Percentiles rank a stretch among this genome's conserved stretches.
Conservation (phyloP, 2,797 vertebrate genomes). For the Cetoscarus ocellatus region DNA sequence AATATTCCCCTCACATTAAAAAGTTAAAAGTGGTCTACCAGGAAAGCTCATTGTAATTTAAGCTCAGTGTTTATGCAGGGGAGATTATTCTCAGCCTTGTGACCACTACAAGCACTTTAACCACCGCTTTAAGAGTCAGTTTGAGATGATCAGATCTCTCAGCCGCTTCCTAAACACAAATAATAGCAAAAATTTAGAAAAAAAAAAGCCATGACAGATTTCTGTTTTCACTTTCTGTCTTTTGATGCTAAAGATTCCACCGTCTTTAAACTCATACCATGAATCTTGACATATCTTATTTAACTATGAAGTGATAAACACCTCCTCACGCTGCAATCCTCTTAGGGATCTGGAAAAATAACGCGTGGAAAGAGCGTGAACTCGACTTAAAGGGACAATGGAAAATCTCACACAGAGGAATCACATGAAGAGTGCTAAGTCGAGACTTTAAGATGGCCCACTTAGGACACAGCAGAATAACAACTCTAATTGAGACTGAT, state of each 20-base stretch:
- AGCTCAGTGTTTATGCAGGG: conserved; percentile 14
- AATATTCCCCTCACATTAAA: background rate
- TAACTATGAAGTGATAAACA: conserved; percentile 52
- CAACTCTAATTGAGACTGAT: background rate
- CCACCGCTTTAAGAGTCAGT: conserved; percentile 7
- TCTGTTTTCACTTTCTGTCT: too few species aligned
- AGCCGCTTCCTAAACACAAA: background rate
- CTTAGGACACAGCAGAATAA: background rate
- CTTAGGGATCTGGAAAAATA: conserved; percentile 59
- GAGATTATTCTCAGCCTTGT: conserved; percentile 27
- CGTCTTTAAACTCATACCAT: background rate
- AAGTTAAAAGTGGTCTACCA: background rate
- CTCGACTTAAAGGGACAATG: conserved; percentile 40
- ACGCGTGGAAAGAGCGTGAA: conserved; percentile 32
- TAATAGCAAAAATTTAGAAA: background rate
- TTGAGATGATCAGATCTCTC: background rate
- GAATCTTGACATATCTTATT: conserved; percentile 12
- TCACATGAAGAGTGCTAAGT: conserved; percentile 44
- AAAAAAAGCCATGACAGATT: background rate
- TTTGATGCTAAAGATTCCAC: too few species aligned
- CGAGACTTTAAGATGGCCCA: conserved; percentile 17
- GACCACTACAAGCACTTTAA: background rate
- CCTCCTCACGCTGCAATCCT: conserved; percentile 56
- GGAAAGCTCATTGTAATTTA: background rate
- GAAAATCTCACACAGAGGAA: conserved; percentile 44